Base-by-base conservation (phyloP, 2,797 vertebrate species). In the Melanotaenia nigrans region DNA sequence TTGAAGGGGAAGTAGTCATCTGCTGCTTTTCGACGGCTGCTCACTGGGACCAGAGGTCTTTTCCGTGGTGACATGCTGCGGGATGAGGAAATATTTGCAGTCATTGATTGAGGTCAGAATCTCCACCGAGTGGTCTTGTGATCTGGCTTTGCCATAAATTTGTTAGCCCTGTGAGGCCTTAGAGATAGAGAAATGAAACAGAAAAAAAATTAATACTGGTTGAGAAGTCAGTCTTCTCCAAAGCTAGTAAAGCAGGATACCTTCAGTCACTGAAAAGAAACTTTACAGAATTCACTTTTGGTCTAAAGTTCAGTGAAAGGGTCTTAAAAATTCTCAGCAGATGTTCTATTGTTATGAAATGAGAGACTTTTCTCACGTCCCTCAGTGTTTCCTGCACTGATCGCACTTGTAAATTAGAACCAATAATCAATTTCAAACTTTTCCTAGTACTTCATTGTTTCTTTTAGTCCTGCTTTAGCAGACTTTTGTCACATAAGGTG, bases 1-100 rank as follows among this genome's bases (percentile, higher is more conserved):
- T 94, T 92, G 67, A 96, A 96, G 4, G 92, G 95, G 47, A 96
- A 96, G 62, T 81, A 75, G 61, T 93, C 92, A 0, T 92, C 91
- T 0, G 35, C 82, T 0, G 84, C 78, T 83, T 92, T 94, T 69
- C 93, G 84, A 11, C 92, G 87, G 51, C 90, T 89, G 72, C 80
- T 90, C 1, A 93, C 81, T 0, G 93, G 92, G 33, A 92, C 67
- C 10, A 95, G 86, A 7, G 86, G 80, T 62, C 92, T 83, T 85
- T 95, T 95, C 66, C 90, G 89, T 2, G 93, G 94, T 1, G 95
- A 90, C 95, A 95, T 95, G 55, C 71, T 77, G 36, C 58, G 42
- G 12, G 73, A 42, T 0, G 73, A 68, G 2, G 65, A 63, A 20
- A 73, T 16, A 7, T 12, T 77, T 60, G 75, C 24, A 68, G 74